These are phyloP conservation scores for Cynopterus sphinx DNA, from an alignment of 2,797 vertebrate species.

Conservation along the genomic window DNA sequence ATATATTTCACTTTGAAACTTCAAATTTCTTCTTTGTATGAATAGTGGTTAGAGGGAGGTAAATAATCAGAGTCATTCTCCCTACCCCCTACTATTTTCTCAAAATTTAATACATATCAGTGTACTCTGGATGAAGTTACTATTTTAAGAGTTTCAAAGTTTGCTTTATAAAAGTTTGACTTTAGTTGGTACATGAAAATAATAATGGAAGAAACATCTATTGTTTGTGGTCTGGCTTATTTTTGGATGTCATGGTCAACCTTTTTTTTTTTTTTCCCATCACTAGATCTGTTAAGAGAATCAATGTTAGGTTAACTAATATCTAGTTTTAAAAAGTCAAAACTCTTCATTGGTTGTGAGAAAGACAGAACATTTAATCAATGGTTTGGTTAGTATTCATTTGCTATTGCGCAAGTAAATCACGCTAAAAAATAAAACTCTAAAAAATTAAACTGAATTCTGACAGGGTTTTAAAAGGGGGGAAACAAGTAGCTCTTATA, in stretches of 20 bases:
- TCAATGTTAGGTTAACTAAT: neutral
- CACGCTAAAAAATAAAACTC: neutral
- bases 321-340: constrained; percentile 3
- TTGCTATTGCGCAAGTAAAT: neutral
- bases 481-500: constrained; percentile 57
- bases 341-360: neutral
- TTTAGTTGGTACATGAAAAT: constrained; percentile 14
- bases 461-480: neutral
- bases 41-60: neutral
- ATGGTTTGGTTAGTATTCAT: neutral
- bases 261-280: constrained; percentile 64
- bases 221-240: neutral
- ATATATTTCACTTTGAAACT: neutral
- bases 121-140: constrained; percentile 77
- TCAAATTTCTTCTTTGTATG: neutral
- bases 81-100: neutral
- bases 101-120: constrained; percentile 76
- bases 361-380: neutral
- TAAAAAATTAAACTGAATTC: constrained; percentile 57
- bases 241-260: constrained; percentile 43
- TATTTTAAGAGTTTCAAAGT: constrained; percentile 68
- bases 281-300: constrained; percentile 1
- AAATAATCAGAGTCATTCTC: neutral
- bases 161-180: neutral
- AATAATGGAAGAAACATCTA: neutral